Evolutionary conservation across 2,888 invertebrate genomes (phyloP).

Genomic region (Imbricaverruca yamaguchii): DNA sequence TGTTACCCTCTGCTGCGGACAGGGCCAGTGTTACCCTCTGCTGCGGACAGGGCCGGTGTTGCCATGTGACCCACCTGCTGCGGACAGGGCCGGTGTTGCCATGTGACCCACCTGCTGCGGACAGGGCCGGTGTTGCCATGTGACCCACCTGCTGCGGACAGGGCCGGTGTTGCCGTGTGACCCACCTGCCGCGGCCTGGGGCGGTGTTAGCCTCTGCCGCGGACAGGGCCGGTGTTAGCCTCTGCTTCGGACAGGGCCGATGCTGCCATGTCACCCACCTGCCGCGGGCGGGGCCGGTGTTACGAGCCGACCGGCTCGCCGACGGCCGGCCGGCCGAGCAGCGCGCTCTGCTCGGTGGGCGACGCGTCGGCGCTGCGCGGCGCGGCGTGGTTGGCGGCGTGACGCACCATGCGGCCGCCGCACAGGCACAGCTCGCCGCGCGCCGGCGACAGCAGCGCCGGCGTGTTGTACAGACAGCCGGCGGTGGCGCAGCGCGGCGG

Average conservation of each 20-base stretch:
- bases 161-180: background rate
- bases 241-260: background rate
- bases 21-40: too few species aligned
- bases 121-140: too few species aligned
- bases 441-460: slow-evolving; percentile 20
- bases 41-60: too few species aligned
- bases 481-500: slow-evolving; percentile 21
- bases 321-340: background rate
- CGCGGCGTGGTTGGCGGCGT: background rate
- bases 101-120: too few species aligned
- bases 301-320: background rate
- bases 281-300: background rate
- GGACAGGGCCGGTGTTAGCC: too few species aligned
- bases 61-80: too few species aligned
- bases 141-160: too few species aligned
- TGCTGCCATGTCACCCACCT: background rate
- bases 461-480: slow-evolving; percentile 22
- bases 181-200: background rate
- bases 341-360: background rate
- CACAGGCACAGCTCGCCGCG: slow-evolving; percentile 1
- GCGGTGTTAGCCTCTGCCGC: background rate
- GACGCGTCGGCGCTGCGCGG: slow-evolving; percentile 7
- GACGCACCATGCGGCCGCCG: background rate
- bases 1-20: too few species aligned
- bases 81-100: too few species aligned